Conservation (phyloP, 2,888 invertebrate species). For the Euclidia mi region DNA sequence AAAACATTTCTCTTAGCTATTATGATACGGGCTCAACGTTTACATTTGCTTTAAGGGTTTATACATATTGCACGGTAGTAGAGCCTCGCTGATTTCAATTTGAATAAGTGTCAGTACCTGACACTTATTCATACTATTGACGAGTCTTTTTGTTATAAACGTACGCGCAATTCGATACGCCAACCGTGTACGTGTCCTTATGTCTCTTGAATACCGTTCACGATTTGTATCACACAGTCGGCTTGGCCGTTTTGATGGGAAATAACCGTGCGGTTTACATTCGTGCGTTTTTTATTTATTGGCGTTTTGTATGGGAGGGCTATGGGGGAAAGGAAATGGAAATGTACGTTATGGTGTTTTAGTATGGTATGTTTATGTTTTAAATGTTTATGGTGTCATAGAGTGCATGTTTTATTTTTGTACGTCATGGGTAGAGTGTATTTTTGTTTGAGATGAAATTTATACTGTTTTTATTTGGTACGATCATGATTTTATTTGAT, state of each 20-base stretch:
- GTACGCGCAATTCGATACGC: neutral
- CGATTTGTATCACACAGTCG: conserved; percentile 16
- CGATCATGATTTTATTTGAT: no score
- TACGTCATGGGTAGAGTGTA: no score
- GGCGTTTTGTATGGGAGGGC: conserved; percentile 1
- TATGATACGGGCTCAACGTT: neutral
- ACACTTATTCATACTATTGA: no score
- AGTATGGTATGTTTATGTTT: conserved; percentile 1
- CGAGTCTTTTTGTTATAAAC: neutral
- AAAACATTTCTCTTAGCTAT: neutral
- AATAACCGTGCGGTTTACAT: conserved; percentile 11
- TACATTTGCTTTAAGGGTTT: neutral
- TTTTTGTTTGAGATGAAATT: no score
- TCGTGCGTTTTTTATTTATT: conserved; percentile 16
- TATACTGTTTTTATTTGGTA: no score
- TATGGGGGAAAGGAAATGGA: neutral
- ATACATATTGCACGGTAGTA: neutral
- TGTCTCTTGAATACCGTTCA: conserved; percentile 2
- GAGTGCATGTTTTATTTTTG: no score
- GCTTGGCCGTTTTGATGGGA: conserved; percentile 14
- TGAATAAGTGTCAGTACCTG: no score
- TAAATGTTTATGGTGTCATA: neutral
- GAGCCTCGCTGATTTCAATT: no score
- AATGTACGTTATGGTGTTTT: conserved; percentile 1
- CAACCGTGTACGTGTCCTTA: neutral